Evolutionary conservation across 1,140 invertebrate genomes (phyloP), one percentile per base, ranked within the genome.

Genomic region (Caenorhabditis brenneri): DNA sequence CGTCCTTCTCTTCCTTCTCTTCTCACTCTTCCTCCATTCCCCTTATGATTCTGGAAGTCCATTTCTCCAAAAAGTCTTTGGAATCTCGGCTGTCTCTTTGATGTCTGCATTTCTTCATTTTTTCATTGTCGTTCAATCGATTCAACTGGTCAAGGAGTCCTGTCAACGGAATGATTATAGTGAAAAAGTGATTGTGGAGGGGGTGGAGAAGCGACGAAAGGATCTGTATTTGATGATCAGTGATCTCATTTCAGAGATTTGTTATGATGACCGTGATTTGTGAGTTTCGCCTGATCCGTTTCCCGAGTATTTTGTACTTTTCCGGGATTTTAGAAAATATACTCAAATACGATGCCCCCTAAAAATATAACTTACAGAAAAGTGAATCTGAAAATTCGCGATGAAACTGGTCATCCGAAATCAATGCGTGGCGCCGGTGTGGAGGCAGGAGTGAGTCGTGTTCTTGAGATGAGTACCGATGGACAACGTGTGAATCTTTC

Each of bases 381-480:
- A 46, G 46, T 82, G 15, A 42, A 79, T 19, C 27, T 79, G 16
- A 79, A 36, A 0, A 53, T 80, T 16, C 10, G n/a, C 1, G 79
- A 80, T 24, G 79, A 80, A 33, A 55, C 79, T n/a, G 79, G 48
- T n/a, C 46, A 29, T 10, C 2, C 19, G 46, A 80, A 80, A 81
- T 19, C 49, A n/a, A 81, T 60, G 42, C 51, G 80, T 42, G 80
- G 80, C 60, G 60, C 80, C 9, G 60, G 53, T 29, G 42, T 55
- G 0, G 80, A 53, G 42, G 80, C 80, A 7, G 49, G 81, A 49
- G 39, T 65, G 42, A 48, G 24, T 31, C 53, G 81, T 48, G 46
- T 83, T 46, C 46, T 49, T 27, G 39, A 83, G 27, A 46, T 48
- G 74, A 51, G 19, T n/a, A 48, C 33, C 16, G 60, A 74, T 27